Base-by-base conservation (phyloP, 2,113 vertebrate species). In the Cinclus cinclus region DNA sequence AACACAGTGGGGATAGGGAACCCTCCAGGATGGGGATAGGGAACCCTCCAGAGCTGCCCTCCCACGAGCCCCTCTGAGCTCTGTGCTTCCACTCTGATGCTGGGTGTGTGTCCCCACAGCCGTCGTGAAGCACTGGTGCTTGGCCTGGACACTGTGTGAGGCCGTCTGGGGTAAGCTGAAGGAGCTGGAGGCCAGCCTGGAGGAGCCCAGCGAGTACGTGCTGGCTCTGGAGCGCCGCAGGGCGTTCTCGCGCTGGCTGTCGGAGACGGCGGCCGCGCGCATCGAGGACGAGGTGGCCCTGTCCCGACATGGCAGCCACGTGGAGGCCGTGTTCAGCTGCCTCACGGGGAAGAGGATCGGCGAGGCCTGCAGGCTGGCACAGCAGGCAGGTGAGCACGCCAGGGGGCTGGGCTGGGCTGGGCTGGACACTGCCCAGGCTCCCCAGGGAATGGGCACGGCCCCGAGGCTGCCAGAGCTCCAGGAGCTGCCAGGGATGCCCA, bases 321-420 rank as follows among this genome's bases (percentile, higher is more conserved):
- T 98, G 0, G 98, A 99, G 17, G 99, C 99, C 7, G 98, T 99
- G 41, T 99, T 99, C 97, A 99, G 99, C 97, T 99, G 98, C 97
- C 98, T 99, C 59, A 99, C 99, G 0, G 99, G 99, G 3, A 98
- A 97, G 96, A 97, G 98, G 73, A 98, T 99, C 39, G 98, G 99
- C 3, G 98, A 99, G 89, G 99, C 99, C 15, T 99, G 99, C 82
- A 98, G 96, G 37, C 96, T 99, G 39, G 99, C 99, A 0, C 99
- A 99, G 97, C 98, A 98, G 87, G 98, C 98, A 42, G 99, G 99
- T 99, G 63, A 89, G 87, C 77, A 19, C 22, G 24, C 30, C 59
- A 1, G 41, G 24, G 4, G 3, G 22, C 21, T 47, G 46, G 46
- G 46, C 46, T 9, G 27, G 59, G n/a, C 21, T 47, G 46, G 46